These are phyloP conservation scores for Acanthacorydalis orientalis DNA, from an alignment of 2,888 invertebrate genomes.

Conservation along the genomic window DNA sequence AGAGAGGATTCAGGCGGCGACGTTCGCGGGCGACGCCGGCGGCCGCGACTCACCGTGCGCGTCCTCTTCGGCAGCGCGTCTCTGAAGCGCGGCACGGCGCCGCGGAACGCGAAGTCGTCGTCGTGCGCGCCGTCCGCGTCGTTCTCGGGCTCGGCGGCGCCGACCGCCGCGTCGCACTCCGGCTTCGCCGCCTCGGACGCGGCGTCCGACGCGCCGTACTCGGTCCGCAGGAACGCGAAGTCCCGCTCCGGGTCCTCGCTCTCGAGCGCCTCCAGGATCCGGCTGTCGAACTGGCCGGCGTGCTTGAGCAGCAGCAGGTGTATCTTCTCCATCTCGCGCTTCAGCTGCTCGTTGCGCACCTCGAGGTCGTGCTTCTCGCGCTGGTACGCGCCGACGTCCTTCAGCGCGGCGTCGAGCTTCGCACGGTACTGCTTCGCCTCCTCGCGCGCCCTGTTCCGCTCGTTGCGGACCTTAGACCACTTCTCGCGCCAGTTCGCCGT, in stretches of 20 bases:
- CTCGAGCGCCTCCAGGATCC: conserved; percentile 29
- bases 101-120: conserved; percentile 41
- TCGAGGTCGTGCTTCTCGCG: conserved; percentile 66
- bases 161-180: conserved; percentile 22
- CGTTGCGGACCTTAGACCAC: conserved; percentile 87
- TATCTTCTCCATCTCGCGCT: conserved; percentile 68
- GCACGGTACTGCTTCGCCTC: conserved; percentile 69
- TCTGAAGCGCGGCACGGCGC: conserved; percentile 36
- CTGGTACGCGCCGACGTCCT: conserved; percentile 57
- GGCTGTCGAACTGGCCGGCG: conserved; percentile 48
- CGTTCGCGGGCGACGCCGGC: neutral
- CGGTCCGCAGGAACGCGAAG: conserved; percentile 11
- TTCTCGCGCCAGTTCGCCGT: conserved; percentile 93
- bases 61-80: conserved; percentile 21
- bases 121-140: conserved; percentile 26
- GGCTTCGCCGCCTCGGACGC: conserved; percentile 8
- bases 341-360: conserved; percentile 55
- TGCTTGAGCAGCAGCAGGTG: conserved; percentile 48
- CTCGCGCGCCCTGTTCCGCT: conserved; percentile 83
- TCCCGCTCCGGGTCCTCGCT: conserved; percentile 28
- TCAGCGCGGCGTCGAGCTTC: conserved; percentile 61
- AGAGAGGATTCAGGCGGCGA: neutral
- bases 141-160: conserved; percentile 15
- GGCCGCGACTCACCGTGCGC: too few relatives aligned
- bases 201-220: too few relatives aligned